Percentiles rank a stretch among this genome's conserved stretches.
Conservation (phyloP, 2,888 invertebrate species). For the Synergus umbraculus region DNA sequence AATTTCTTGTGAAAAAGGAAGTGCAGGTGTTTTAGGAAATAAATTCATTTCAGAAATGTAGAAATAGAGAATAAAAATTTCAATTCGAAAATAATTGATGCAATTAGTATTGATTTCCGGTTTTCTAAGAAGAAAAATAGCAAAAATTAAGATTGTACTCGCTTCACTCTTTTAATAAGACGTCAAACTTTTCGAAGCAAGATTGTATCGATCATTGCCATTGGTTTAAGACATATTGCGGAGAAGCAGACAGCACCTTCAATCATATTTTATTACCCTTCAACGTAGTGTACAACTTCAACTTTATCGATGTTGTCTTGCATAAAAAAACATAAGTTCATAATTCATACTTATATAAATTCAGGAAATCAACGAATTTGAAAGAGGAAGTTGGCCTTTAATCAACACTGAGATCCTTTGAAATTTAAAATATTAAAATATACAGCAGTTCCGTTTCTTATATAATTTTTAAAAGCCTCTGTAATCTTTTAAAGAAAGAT, state of each 20-base stretch:
- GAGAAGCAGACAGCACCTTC: background rate
- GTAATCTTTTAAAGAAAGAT: background rate
- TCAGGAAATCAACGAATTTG: background rate
- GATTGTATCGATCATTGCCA: conserved; percentile 31
- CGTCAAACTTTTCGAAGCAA: background rate
- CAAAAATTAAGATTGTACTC: background rate
- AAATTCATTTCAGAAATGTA: too few relatives aligned
- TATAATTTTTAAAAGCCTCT: background rate
- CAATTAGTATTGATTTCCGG: background rate
- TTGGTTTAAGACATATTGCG: background rate
- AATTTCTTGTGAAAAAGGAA: background rate
- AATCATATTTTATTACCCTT: conserved; percentile 18
- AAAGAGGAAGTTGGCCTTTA: background rate
- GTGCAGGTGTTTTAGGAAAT: background rate
- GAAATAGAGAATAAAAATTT: background rate
- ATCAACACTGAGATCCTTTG: background rate
- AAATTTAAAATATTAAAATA: background rate
- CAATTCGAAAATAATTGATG: background rate
- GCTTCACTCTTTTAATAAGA: background rate
- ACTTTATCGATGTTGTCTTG: background rate
- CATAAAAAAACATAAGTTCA: background rate
- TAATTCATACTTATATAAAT: background rate
- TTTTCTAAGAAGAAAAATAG: background rate
- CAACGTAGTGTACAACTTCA: background rate
- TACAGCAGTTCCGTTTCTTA: background rate